phyloP scores from a whole-genome alignment of 2,113 vertebrate species.

The Menura novaehollandiae region DNA sequence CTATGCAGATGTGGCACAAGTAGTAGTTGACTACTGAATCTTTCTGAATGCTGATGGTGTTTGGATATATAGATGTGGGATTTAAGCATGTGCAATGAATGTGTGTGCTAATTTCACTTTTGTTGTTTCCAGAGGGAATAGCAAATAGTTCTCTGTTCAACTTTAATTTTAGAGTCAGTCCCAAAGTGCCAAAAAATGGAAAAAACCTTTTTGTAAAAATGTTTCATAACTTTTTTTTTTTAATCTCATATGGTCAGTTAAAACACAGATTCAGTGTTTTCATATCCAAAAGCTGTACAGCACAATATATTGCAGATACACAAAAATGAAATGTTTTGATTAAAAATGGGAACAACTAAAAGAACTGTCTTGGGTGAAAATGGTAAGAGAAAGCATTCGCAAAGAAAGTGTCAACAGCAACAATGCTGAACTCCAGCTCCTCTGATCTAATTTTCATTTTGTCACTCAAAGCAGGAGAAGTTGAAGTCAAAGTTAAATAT shows the following conservation, averaged over 20 bases:
- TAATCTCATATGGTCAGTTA: not conserved
- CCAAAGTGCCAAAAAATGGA: not conserved
- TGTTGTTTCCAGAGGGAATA: not conserved
- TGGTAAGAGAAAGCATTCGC: not conserved
- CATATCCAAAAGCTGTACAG: not conserved
- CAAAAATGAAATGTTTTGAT: not conserved
- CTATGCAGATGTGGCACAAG: not conserved
- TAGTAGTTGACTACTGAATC: not conserved
- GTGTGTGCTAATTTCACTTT: not conserved
- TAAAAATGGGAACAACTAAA: not conserved
- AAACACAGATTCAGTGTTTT: not conserved
- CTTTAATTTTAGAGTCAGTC: not conserved
- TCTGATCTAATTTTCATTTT: constrained; percentile 25
- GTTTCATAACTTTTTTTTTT: not conserved
- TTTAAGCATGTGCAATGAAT: not conserved
- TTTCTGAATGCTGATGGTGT: not conserved
- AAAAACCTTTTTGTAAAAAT: not conserved
- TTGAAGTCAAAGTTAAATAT: not conserved
- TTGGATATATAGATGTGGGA: not conserved
- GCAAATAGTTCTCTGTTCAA: not conserved
- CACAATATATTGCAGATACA: not conserved
- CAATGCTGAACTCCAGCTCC: not conserved
- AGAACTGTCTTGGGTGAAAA: not conserved
- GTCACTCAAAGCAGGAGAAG: not conserved
- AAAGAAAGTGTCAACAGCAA: not conserved